These are phyloP conservation scores for Molossus molossus DNA, from an alignment of 2,797 vertebrate genomes.

Conservation along the genomic window DNA sequence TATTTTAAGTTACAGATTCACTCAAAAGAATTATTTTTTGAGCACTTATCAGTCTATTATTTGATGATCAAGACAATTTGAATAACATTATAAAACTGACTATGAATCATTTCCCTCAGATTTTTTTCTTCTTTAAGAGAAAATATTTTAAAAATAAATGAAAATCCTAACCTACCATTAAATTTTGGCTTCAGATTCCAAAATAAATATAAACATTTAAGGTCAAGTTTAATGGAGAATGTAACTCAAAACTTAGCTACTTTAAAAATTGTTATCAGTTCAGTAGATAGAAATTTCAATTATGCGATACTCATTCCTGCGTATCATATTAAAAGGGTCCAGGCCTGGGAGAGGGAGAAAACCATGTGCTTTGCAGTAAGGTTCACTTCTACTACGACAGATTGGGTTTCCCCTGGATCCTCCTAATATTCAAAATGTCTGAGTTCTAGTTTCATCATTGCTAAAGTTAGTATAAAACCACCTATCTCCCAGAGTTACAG, in stretches of 20 bases:
- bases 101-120: background rate
- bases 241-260: background rate
- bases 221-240: background rate
- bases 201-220: constrained; percentile 70
- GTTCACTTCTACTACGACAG: background rate
- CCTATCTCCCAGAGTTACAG: background rate
- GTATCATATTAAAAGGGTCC: background rate
- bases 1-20: constrained; percentile 40
- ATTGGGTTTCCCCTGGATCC: background rate
- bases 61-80: constrained; percentile 30
- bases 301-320: background rate
- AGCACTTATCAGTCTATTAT: constrained; percentile 51
- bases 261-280: background rate
- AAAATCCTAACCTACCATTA: constrained; percentile 66
- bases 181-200: constrained; percentile 51
- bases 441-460: constrained; percentile 16
- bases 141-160: background rate
- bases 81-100: constrained; percentile 23
- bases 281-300: background rate
- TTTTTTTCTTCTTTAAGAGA: constrained; percentile 47
- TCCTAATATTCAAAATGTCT: background rate
- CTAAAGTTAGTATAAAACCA: constrained; percentile 17
- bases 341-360: background rate
- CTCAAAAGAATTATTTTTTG: background rate
- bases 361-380: background rate